Conservation (phyloP, 2,797 vertebrate species). For the Micropoecilia bifurca region DNA sequence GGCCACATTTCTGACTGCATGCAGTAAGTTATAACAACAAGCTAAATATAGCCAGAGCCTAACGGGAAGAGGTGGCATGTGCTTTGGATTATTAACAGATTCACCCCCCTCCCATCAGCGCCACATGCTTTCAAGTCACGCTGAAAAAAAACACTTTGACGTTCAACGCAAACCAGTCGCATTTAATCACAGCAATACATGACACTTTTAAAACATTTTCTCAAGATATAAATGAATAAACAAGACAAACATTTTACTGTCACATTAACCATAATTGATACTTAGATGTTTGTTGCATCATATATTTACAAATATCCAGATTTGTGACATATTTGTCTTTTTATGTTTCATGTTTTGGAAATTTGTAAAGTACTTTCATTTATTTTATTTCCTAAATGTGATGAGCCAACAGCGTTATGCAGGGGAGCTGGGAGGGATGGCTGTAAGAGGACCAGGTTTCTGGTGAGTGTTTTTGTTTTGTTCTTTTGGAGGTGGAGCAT, state of each 20-base stretch:
- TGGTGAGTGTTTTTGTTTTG: background rate
- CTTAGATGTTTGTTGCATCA: background rate
- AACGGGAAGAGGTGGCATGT: constrained; percentile 55
- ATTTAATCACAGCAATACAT: constrained; percentile 73
- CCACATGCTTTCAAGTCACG: constrained; percentile 11
- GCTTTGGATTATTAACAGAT: constrained; percentile 58
- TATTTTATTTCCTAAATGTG: background rate
- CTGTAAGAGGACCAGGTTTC: background rate
- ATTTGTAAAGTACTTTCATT: background rate
- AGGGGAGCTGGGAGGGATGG: background rate
- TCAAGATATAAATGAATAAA: constrained; percentile 37
- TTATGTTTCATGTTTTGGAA: background rate
- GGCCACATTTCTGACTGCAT: constrained; percentile 20
- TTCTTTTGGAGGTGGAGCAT: background rate
- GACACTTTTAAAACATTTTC: constrained; percentile 27
- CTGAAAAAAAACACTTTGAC: constrained; percentile 41
- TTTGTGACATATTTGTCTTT: background rate
- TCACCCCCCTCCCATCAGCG: constrained; percentile 8
- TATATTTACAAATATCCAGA: constrained; percentile 8
- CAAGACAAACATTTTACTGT: constrained; percentile 5
- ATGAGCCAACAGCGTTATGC: background rate
- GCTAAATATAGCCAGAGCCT: constrained; percentile 43
- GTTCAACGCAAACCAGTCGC: constrained; percentile 80
- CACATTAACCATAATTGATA: background rate
- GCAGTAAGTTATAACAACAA: constrained; percentile 18